Percentiles rank a stretch among this genome's conserved stretches.
phyloP scores from a whole-genome alignment of 2,888 invertebrate genomes.

The Ennomos erosarius region DNA sequence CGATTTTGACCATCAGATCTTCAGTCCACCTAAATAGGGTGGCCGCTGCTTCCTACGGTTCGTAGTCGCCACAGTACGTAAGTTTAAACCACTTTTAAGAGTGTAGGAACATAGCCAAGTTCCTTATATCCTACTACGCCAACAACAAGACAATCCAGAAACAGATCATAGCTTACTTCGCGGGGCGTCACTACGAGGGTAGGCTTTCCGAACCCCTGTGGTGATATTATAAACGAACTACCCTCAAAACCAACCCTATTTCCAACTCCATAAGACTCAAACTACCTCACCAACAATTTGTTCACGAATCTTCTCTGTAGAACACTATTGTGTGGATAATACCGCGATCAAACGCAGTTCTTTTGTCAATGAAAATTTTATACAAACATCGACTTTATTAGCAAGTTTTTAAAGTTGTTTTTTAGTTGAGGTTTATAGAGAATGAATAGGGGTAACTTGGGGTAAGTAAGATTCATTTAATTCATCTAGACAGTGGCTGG shows the following conservation, averaged over 20 bases:
- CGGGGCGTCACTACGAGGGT: constrained; percentile 82
- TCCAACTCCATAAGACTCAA: constrained; percentile 45
- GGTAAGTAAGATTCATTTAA: constrained; percentile 82
- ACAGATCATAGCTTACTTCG: constrained; percentile 83
- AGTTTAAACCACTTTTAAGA: too few relatives aligned
- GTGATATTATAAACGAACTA: constrained; percentile 66
- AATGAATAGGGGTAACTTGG: constrained; percentile 72
- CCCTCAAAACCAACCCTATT: constrained; percentile 57
- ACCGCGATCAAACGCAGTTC: constrained; percentile 80
- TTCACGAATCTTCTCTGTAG: constrained; percentile 78
- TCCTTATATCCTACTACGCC: constrained; percentile 31
- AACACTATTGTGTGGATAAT: constrained; percentile 83
- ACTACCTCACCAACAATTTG: constrained; percentile 56
- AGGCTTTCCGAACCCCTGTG: constrained; percentile 79
- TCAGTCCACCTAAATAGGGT: too few relatives aligned
- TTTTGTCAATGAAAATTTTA: constrained; percentile 45
- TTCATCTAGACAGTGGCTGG: constrained; percentile 78
- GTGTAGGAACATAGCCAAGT: constrained; percentile 3
- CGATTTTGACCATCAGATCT: too few relatives aligned
- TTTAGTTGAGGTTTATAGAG: constrained; percentile 43
- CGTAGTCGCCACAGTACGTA: too few relatives aligned
- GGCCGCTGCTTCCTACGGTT: too few relatives aligned
- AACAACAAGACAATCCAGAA: constrained; percentile 69
- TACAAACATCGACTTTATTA: constrained; percentile 46
- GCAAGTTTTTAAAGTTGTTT: constrained; percentile 35